Evolutionary conservation across 37 sponge, comb jelly and placozoan genomes (phyloP).

Genomic region (Eunapius fragilis): DNA sequence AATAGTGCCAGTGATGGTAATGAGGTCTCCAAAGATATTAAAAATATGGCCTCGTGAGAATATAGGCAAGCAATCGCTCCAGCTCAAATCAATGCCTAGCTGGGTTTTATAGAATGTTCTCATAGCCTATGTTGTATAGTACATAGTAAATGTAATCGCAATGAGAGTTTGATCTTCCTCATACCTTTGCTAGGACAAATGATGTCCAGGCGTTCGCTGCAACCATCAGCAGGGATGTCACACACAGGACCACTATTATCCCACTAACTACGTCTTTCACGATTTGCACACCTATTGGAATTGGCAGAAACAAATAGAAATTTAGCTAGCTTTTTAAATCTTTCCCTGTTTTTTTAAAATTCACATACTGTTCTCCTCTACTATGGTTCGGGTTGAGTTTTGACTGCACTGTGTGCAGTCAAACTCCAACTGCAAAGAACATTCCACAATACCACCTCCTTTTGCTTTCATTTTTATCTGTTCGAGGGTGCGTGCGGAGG

Average conservation of each 20-base stretch:
- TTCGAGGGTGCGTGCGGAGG: background rate
- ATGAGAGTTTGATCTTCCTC: background rate
- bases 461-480: background rate
- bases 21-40: constrained; percentile 37
- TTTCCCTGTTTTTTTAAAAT: no score
- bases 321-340: no score
- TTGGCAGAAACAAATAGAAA: background rate
- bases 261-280: background rate
- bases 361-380: background rate
- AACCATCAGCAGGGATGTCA: background rate
- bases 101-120: constrained; percentile 40
- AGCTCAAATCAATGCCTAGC: constrained; percentile 40
- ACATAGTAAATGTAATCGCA: background rate
- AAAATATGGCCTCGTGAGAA: constrained; percentile 33
- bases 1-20: constrained; percentile 34
- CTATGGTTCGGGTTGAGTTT: background rate
- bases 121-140: constrained; percentile 30
- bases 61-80: constrained; percentile 54
- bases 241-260: background rate
- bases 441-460: background rate
- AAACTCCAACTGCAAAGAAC: background rate
- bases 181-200: background rate
- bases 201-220: background rate
- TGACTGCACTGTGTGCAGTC: background rate
- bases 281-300: background rate